Base-by-base conservation (phyloP, 1,140 invertebrate genomes). In the Branchinecta lindahli region DNA sequence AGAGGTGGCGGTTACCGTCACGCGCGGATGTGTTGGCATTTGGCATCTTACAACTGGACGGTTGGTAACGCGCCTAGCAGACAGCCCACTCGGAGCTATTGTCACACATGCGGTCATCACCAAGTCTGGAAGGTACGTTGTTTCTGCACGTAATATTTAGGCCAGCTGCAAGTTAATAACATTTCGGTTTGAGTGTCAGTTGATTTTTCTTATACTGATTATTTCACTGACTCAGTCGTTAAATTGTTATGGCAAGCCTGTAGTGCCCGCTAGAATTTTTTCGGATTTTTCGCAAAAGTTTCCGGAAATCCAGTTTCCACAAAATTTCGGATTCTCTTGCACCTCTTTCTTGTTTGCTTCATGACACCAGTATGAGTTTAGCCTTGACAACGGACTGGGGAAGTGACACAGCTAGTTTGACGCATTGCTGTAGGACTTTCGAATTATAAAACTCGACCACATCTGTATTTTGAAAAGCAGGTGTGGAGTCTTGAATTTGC, bases 61-160 rank as follows among this genome's bases (percentile, higher is more conserved):
- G 76, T 80, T 96, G 9, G 81, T 90, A 66, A 84, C 89, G 7
- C 91, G 92, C 77, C 81, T 98, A 20, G 92, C 93, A 0, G 93
- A 96, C 74, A 93, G 89, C 76, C 90, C 92, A 0, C 82, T 96
- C 7, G 94, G 94, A 0, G 92, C 94, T 8, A 97, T 98, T 75
- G 91, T 98, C 0, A 96, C 94, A 0, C 91, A 96, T 74, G 91
- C 92, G 0, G 82, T 87, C 46, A 90, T 97, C 44, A 96, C 93
- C 0, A 85, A 86, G 0, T 85, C 89, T 77, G 92, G 90, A 69
- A 87, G 85, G 75, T 88, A 85, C 75, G 81, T 76, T 33, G 33
- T 33, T 33, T 33, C 10, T 67, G 69, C 52, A 20, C 8, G 68
- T 45, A 44, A 20, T 70, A 12, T 3, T 66, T 45, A 9, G 20